A percentile compares a stretch with the other conserved stretches of the same genome.
Conservation (phyloP, 2,888 invertebrate genomes). For the Copidosoma aretas region DNA sequence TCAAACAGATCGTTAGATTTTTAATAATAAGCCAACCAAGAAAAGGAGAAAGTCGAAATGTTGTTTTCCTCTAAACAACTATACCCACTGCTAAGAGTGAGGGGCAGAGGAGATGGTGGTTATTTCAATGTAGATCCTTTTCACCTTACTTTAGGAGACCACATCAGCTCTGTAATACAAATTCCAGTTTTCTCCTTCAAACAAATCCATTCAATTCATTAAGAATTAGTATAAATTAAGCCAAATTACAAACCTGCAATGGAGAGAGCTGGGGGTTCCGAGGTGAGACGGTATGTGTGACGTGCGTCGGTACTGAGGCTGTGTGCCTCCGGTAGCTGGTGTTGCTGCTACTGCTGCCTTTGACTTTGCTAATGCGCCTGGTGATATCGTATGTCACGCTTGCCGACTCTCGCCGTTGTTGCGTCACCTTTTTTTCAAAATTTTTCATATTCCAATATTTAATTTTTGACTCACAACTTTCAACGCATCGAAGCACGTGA, state of each 20-base stretch:
- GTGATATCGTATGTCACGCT: constrained; percentile 50
- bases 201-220: constrained; percentile 7
- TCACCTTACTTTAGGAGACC: constrained; percentile 64
- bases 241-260: constrained; percentile 68
- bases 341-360: constrained; percentile 49
- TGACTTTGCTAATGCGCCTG: constrained; percentile 65
- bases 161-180: constrained; percentile 65
- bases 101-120: constrained; percentile 55
- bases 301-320: constrained; percentile 53
- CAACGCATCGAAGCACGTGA: too few species aligned
- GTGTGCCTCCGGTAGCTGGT: constrained; percentile 59
- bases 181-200: not conserved
- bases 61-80: constrained; percentile 76
- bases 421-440: constrained; percentile 54
- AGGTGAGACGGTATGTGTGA: constrained; percentile 60
- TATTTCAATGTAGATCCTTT: constrained; percentile 56
- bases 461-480: too few species aligned
- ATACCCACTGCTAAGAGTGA: constrained; percentile 70
- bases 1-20: not conserved
- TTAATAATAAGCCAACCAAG: not conserved
- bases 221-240: constrained; percentile 28
- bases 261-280: constrained; percentile 75
- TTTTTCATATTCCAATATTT: not conserved
- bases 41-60: constrained; percentile 67
- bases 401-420: constrained; percentile 57